Evolutionary conservation across 2,797 vertebrate genomes (phyloP), one percentile per base, ranked within the genome.

Genomic region (Phyllotis vaccarum): DNA sequence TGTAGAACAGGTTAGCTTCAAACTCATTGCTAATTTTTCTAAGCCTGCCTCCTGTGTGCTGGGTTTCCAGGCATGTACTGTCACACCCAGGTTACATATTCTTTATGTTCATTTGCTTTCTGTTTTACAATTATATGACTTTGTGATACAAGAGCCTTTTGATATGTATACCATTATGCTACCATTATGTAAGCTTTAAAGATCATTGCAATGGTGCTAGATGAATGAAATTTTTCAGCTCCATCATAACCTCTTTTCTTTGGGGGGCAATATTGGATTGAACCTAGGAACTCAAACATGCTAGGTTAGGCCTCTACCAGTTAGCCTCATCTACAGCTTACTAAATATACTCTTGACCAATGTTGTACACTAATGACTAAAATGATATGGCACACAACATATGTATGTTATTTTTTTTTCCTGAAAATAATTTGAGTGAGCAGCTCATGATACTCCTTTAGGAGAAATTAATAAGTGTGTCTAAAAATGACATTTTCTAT

Each of bases 401-500:
- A 80, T 80, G 6, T 9, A 58, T 56, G 11, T 24, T 37, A 22
- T 80, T 37, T 56, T 80, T 52, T n/a, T 56, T 22, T 17, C 2
- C 40, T 64, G 80, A 78, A 64, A 94, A 79, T 68, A 86, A 10
- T 86, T 78, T 78, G 70, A 94, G 27, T 72, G 29, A 78, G 13
- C 31, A 46, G 43, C 66, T 91, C 31, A 93, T 3, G 12, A 85
- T 40, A 95, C 3, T 49, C 13, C 56, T 95, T 58, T 43, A 88
- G 80, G 3, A 89, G 70, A 93, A 93, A 80, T 80, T 37, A 49
- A 54, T 54, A 56, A 14, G 22, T 94, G 66, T 93, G 58, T 34
- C 34, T 91, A 93, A 96, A 80, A 83, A 87, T 56, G 43, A 46
- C 3, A 76, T 85, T 94, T 94, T 37, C 46, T 74, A 68, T 68